Conservation (phyloP, 1,140 invertebrate species). For the Nasonia giraulti region DNA sequence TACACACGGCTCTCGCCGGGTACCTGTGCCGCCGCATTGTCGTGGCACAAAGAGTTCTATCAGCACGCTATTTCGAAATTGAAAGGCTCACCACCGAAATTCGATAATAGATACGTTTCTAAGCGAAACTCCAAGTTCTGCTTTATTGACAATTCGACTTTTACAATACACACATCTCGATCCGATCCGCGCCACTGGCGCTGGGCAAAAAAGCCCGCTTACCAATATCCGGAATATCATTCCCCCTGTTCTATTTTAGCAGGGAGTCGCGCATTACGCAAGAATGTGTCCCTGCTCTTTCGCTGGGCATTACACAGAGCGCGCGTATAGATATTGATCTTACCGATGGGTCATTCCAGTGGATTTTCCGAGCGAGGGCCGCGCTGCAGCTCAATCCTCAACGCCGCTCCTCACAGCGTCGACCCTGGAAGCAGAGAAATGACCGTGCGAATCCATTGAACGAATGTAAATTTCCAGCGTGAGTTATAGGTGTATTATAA, state of each 20-base stretch:
- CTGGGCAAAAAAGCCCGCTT: background rate
- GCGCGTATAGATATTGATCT: background rate
- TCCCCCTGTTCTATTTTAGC: no score
- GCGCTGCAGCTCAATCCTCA: no score
- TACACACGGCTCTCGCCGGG: background rate
- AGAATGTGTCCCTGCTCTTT: background rate
- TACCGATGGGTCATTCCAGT: no score
- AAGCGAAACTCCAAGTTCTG: slow-evolving; percentile 14
- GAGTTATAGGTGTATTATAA: no score
- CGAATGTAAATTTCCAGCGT: no score
- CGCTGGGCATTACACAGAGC: no score
- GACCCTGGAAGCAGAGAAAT: no score
- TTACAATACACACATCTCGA: background rate
- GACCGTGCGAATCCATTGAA: no score
- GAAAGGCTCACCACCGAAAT: slow-evolving; percentile 21
- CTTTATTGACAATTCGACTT: slow-evolving; percentile 32
- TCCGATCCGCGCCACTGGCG: background rate
- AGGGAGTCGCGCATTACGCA: background rate
- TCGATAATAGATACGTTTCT: slow-evolving; percentile 28
- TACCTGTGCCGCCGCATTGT: background rate
- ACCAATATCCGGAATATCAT: background rate
- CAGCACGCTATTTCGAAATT: slow-evolving; percentile 23
- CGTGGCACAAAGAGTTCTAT: slow-evolving; percentile 28
- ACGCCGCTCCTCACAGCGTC: no score
- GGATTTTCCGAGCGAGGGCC: no score